phyloP scores from a whole-genome alignment of 2,888 invertebrate genomes.

The Hyalella azteca region DNA sequence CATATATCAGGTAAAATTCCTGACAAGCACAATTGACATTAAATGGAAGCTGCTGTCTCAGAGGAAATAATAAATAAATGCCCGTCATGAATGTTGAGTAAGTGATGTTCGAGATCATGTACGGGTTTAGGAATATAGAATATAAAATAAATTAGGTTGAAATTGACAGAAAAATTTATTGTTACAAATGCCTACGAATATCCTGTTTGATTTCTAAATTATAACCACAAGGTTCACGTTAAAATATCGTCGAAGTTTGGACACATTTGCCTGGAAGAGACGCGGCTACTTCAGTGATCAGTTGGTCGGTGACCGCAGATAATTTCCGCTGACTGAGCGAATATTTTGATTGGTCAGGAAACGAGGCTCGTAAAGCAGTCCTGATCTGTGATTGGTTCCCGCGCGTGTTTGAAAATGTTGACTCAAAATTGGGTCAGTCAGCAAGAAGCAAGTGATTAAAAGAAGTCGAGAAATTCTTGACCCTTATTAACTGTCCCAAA shows the following conservation, averaged over 20 bases:
- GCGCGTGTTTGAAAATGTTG: conserved; percentile 4
- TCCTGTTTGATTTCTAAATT: no score
- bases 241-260: not conserved
- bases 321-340: not conserved
- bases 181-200: no score
- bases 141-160: no score
- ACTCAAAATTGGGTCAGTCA: conserved; percentile 31
- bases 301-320: not conserved
- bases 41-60: no score
- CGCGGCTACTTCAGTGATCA: not conserved
- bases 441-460: conserved; percentile 20
- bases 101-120: no score
- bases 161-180: no score
- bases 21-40: no score
- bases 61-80: no score
- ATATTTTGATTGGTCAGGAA: conserved; percentile 36
- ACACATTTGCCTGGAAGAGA: not conserved
- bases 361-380: conserved; percentile 5
- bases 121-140: no score
- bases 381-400: conserved; percentile 24
- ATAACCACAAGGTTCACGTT: no score
- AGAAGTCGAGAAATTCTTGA: not conserved
- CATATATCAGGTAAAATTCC: no score
- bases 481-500: not conserved
- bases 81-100: no score